Evolutionary conservation across 1,140 invertebrate species (phyloP).

Genomic region (Teleopsis dalmanni): DNA sequence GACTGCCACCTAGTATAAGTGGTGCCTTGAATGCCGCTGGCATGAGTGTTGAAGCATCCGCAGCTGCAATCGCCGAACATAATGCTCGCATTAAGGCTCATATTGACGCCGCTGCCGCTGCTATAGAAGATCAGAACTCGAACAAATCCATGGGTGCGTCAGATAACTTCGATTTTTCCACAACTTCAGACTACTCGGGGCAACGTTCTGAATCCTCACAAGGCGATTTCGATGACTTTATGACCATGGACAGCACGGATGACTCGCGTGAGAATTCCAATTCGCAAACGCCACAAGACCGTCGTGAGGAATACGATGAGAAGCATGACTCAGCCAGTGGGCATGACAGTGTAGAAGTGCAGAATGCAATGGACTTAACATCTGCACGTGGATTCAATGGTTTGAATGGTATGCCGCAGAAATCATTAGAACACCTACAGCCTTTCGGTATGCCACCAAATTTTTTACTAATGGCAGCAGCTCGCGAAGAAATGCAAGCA

Average conservation of each 20-base stretch:
- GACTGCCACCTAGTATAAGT: not conserved
- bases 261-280: slow-evolving; percentile 34
- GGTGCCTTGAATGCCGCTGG: slow-evolving; percentile 8
- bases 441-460: slow-evolving; percentile 34
- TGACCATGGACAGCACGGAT: slow-evolving; percentile 41
- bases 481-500: slow-evolving; percentile 36
- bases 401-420: slow-evolving; percentile 18
- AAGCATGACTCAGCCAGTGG: not conserved
- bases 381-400: slow-evolving; percentile 25
- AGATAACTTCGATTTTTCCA: slow-evolving; percentile 39
- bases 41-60: not conserved
- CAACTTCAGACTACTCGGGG: slow-evolving; percentile 37
- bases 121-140: slow-evolving; percentile 31
- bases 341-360: slow-evolving; percentile 15
- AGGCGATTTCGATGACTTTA: slow-evolving; percentile 40
- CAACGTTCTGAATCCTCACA: slow-evolving; percentile 39
- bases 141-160: slow-evolving; percentile 37
- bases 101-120: slow-evolving; percentile 13
- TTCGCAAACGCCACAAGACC: slow-evolving; percentile 22
- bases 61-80: slow-evolving; percentile 7
- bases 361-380: slow-evolving; percentile 34
- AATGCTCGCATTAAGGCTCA: slow-evolving; percentile 12
- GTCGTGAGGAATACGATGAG: slow-evolving; percentile 13
- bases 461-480: slow-evolving; percentile 37
- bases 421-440: slow-evolving; percentile 15